Evolutionary conservation across 2,113 vertebrate species (phyloP).

Genomic region (Hystrix brachyura): DNA sequence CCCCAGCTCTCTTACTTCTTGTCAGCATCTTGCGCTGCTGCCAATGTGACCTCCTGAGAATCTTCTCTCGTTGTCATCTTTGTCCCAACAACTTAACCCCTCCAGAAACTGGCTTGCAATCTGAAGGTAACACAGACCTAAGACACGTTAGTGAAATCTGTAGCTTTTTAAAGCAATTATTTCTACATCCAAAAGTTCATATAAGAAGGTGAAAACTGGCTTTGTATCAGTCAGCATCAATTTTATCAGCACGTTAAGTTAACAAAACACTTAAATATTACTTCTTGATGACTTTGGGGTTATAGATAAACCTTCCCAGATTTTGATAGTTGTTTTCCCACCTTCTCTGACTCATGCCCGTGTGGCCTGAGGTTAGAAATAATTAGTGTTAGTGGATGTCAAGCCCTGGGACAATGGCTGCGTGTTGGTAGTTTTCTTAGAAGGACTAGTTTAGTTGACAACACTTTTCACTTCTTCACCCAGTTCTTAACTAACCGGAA

Average conservation of each 20-base stretch:
- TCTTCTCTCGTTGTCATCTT: not conserved
- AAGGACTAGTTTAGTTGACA: not conserved
- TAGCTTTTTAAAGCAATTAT: not conserved
- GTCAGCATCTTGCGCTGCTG: not conserved
- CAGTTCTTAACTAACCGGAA: not conserved
- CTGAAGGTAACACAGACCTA: not conserved
- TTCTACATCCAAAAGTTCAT: not conserved
- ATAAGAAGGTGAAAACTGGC: not conserved
- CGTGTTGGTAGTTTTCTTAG: not conserved
- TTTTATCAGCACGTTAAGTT: not conserved
- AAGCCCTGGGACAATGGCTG: not conserved
- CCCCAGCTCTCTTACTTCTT: not conserved
- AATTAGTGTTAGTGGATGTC: not conserved
- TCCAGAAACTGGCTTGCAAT: not conserved
- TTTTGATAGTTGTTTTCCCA: not conserved
- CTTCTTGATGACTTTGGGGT: not conserved
- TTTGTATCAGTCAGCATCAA: not conserved
- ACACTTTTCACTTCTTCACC: not conserved
- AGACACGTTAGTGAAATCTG: not conserved
- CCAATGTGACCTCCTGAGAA: not conserved
- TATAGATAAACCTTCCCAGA: not conserved
- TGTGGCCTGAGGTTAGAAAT: not conserved
- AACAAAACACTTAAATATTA: not conserved
- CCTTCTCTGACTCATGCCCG: not conserved
- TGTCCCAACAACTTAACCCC: not conserved